Percentiles rank a stretch among this genome's conserved stretches.
These are phyloP conservation scores for Myotis yumanensis DNA, from an alignment of 2,113 vertebrate genomes.

Conservation along the genomic window DNA sequence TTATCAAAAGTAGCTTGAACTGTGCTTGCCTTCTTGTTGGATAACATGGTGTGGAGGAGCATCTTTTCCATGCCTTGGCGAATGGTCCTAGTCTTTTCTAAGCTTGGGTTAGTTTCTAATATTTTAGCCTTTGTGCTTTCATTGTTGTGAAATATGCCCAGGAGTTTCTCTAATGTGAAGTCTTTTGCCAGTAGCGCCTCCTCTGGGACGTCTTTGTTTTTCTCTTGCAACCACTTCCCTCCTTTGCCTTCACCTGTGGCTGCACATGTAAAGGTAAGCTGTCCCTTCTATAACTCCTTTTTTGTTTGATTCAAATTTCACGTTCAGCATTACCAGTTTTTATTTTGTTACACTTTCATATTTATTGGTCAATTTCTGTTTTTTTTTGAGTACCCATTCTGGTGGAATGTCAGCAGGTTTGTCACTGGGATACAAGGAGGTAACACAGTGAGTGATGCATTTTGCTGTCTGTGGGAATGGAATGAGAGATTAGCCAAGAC, in stretches of 20 bases:
- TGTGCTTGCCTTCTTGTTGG: not conserved
- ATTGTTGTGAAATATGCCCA: not conserved
- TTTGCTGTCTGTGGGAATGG: slow-evolving; percentile 16
- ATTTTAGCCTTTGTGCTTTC: slow-evolving; percentile 27
- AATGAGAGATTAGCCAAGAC: not conserved
- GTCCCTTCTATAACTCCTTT: not conserved
- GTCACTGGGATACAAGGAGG: not conserved
- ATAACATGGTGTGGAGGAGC: not conserved
- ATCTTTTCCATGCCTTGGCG: not conserved
- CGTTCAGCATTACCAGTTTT: not conserved
- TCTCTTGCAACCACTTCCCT: not conserved
- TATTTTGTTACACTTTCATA: not conserved
- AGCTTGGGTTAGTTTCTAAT: not conserved
- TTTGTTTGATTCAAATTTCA: slow-evolving; percentile 4
- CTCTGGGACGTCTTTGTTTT: not conserved
- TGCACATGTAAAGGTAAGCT: not conserved
- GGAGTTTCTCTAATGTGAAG: slow-evolving; percentile 22
- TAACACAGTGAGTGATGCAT: not conserved
- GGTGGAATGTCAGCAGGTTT: not conserved
- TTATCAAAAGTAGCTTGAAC: not conserved
- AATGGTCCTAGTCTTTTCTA: not conserved
- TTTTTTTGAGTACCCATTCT: slow-evolving; percentile 13
- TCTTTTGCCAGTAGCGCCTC: not conserved
- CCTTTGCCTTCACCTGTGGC: not conserved
- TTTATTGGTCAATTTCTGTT: not conserved